Evolutionary conservation across 1,140 invertebrate species (phyloP), one percentile per base, ranked within the genome.

Genomic region (Microplitis mediator): DNA sequence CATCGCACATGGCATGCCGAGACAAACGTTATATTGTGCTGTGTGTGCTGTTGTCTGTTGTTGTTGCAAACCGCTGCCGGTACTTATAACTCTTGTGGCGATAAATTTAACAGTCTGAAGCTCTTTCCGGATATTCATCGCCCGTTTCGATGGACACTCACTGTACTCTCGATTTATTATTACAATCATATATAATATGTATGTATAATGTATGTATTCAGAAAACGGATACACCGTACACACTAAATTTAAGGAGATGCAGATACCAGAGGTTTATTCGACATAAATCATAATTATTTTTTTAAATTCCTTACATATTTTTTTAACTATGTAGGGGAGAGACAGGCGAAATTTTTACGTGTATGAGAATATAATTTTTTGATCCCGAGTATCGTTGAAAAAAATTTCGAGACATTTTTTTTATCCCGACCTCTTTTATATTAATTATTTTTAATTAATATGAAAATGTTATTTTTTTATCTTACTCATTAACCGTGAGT

Each of bases 51-150:
- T 23, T 62, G 14, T 31, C 4, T 8, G 62, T 11, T 45, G 62
- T 64, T 14, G 62, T 64, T 23, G 23, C 11, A 64, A 64, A 6
- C 39, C 39, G 39, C 39, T 64, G 62, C 13, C 35, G 11, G 62
- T 23, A 9, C 62, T 45, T 35, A 45, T 64, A 64, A 64, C 62
- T 64, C 62, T 50, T 23, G 36, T 50, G 62, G 62, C 62, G 34
- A 64, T 64, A 64, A 64, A 64, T 64, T 64, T 35, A 50, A 64
- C 36, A 8, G 62, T 13, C 62, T 50, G 62, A 14, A 64, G 62
- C 6, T 64, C 62, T 50, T 64, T 39, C 14, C 34, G 31, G 9
- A 64, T 35, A 36, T 64, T 35, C 34, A 64, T 64, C 62, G 62
- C 39, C 16, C 62, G 11, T 45, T 64, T 50, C 36, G 62, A 64